Conservation (phyloP, 2,797 vertebrate species). For the Muscicapa striata region DNA sequence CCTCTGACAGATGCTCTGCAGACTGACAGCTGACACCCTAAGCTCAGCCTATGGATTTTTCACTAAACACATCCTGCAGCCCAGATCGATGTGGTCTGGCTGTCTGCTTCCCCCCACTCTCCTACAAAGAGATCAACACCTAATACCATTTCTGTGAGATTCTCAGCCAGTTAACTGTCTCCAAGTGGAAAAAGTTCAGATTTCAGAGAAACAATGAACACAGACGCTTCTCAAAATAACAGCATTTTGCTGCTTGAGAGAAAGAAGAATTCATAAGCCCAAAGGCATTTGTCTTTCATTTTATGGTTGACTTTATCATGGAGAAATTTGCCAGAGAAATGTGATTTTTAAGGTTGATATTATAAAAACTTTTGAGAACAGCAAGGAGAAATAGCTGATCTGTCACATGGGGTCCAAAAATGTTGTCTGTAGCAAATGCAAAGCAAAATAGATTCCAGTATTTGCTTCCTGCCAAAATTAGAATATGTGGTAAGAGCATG, state of each 20-base stretch:
- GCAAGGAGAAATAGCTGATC: background rate
- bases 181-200: slow-evolving; percentile 56
- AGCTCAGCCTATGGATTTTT: slow-evolving; percentile 25
- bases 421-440: background rate
- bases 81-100: background rate
- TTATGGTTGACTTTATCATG: slow-evolving; percentile 2
- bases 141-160: background rate
- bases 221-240: slow-evolving; percentile 31
- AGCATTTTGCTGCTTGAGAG: slow-evolving; percentile 4
- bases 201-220: slow-evolving; percentile 63
- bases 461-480: slow-evolving; percentile 2
- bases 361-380: background rate
- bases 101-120: background rate
- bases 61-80: slow-evolving; percentile 14
- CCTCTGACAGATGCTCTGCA: slow-evolving; percentile 65
- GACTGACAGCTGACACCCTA: slow-evolving; percentile 71
- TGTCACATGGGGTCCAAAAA: background rate
- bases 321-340: slow-evolving; percentile 37
- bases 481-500: background rate
- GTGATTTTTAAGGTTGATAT: slow-evolving; percentile 24
- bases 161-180: slow-evolving; percentile 50
- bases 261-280: background rate
- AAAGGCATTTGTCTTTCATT: slow-evolving; percentile 35
- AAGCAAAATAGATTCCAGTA: background rate
- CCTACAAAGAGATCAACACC: slow-evolving; percentile 7